These are phyloP conservation scores for Callitettix versicolor DNA, from an alignment of 1,140 invertebrate species.

Conservation along the genomic window DNA sequence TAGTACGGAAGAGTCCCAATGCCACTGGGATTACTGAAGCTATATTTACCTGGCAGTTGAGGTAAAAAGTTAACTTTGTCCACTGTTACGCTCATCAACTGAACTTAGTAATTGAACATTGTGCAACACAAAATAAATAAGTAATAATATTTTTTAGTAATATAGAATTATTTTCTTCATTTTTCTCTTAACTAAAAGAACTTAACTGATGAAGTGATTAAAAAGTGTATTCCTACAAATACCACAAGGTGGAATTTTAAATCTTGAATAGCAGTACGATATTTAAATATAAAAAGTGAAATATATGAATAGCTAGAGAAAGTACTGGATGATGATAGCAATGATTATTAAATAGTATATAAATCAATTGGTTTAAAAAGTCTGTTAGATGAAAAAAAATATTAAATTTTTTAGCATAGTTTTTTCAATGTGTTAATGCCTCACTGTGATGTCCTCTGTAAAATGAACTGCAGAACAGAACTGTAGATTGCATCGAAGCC, in stretches of 20 bases:
- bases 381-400: neutral
- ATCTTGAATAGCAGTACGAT: too few species aligned
- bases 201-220: neutral
- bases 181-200: neutral
- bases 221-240: neutral
- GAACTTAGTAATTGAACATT: too few species aligned
- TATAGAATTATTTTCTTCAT: neutral
- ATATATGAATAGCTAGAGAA: neutral
- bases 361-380: slow-evolving; percentile 5
- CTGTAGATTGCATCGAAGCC: neutral
- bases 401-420: slow-evolving; percentile 8
- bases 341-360: neutral
- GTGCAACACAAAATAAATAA: neutral
- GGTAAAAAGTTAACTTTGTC: neutral
- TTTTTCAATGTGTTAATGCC: slow-evolving; percentile 17
- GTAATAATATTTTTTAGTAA: slow-evolving; percentile 1
- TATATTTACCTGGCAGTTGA: neutral
- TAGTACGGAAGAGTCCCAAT: neutral
- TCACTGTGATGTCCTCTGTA: too few species aligned
- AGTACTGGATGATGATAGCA: neutral
- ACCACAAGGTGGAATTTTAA: neutral
- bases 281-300: neutral
- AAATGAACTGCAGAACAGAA: too few species aligned
- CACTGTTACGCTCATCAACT: too few species aligned
- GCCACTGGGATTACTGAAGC: neutral